Evolutionary conservation across 2,113 vertebrate genomes (phyloP), one percentile per base, ranked within the genome.

Genomic region (Platycercus adscitus): DNA sequence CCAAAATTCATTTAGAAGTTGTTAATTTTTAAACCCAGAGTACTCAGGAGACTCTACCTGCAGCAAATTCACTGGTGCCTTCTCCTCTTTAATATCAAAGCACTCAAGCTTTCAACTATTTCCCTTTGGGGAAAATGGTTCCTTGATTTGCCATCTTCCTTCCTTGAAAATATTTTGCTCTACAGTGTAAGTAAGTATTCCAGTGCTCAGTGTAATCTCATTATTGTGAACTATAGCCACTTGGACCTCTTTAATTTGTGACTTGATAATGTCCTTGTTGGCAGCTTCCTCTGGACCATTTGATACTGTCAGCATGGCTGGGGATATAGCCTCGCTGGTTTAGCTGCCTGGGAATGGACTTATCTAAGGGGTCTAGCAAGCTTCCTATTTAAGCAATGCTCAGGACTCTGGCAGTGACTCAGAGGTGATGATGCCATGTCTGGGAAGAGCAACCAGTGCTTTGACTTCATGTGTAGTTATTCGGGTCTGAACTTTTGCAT

Each of bases 21-120:
- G 68, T 83, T 85, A 66, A 80, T 82, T 87, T 92, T 91, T 87
- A 91, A 91, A 82, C 49, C 28, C 17, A 11, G 70, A 56, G 10
- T 29, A 25, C 93, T 87, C 69, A 29, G 31, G 75, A 81, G 55
- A 35, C 9, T 87, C 47, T 23, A 92, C 73, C 78, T 92, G 84
- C 73, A 82, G 55, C 52, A 72, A 85, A 87, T 69, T 72, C 87
- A 56, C 53, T 68, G 47, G 5, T 65, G 31, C 4, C 20, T 82
- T 85, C 56, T 94, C 31, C 61, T 89, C 43, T 85, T 89, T 86
- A 92, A 88, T 95, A 89, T 89, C 89, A 88, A 91, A 95, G 21
- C 7, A 25, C 19, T 72, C 29, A 19, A 85, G 49, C 37, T 88
- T 88, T 89, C 89, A 81, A 46, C 17, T 16, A 4, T 73, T 91